These are phyloP conservation scores for Todus mexicanus DNA, from an alignment of 2,797 vertebrate genomes.

Conservation along the genomic window DNA sequence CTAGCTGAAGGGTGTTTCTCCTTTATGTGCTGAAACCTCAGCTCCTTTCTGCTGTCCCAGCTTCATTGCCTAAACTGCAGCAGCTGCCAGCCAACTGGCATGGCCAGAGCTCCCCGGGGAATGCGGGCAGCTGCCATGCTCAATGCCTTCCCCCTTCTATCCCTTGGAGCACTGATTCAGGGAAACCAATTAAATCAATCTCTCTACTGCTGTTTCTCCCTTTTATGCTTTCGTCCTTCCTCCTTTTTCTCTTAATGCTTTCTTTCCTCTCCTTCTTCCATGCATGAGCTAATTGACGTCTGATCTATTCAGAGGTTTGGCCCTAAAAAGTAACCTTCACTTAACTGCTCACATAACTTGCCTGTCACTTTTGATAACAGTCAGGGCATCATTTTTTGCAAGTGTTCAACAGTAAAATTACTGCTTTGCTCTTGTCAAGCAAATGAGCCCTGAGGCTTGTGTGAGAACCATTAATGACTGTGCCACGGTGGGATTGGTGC, in stretches of 20 bases:
- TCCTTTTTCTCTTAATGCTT: background rate
- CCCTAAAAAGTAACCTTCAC: constrained; percentile 67
- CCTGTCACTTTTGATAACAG: constrained; percentile 62
- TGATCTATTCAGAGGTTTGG: constrained; percentile 38
- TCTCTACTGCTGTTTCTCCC: background rate
- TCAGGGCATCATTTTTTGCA: constrained; percentile 63
- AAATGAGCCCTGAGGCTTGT: constrained; percentile 57
- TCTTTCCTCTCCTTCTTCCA: background rate
- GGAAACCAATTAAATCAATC: background rate
- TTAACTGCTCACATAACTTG: constrained; percentile 69
- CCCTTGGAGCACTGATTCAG: background rate
- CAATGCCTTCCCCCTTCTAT: background rate
- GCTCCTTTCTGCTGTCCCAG: background rate
- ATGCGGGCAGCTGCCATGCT: background rate
- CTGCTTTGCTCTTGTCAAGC: constrained; percentile 61
- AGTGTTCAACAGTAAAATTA: constrained; percentile 68
- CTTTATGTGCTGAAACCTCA: background rate
- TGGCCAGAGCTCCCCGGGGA: background rate
- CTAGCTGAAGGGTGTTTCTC: background rate
- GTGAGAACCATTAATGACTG: constrained; percentile 30
- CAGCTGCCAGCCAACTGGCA: background rate
- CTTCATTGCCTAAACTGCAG: background rate
- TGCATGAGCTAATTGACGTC: constrained; percentile 30
- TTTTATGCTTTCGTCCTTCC: background rate
- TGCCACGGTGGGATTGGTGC: constrained; percentile 24